These are phyloP conservation scores for Eurystomus glaucurus DNA, from an alignment of 2,797 vertebrate genomes.

Conservation along the genomic window DNA sequence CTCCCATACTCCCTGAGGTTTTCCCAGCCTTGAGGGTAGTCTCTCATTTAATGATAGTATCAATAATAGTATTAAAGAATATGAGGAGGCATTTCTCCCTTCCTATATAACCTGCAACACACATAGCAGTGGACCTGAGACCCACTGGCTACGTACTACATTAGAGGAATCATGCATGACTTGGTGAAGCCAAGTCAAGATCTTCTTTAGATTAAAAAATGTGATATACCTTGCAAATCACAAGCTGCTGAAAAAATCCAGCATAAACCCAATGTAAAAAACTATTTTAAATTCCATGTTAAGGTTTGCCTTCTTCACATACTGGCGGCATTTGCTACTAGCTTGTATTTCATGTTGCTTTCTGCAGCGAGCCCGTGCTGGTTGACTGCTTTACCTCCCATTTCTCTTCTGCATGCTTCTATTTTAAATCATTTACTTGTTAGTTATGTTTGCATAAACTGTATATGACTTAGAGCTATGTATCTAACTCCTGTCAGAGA, in stretches of 20 bases:
- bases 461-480: background rate
- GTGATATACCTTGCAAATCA: background rate
- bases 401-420: background rate
- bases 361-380: background rate
- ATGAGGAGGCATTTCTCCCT: background rate
- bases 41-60: conserved; percentile 47
- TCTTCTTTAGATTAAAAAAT: conserved; percentile 26
- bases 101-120: background rate
- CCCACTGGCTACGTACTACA: background rate
- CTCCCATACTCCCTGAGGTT: background rate
- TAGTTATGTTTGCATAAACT: conserved; percentile 25
- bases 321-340: background rate
- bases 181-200: background rate
- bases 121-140: background rate
- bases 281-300: background rate
- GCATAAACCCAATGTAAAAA: background rate
- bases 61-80: conserved; percentile 14
- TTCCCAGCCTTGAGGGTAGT: background rate
- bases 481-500: background rate
- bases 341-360: background rate
- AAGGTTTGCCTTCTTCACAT: background rate
- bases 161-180: background rate
- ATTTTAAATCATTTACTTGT: conserved; percentile 12
- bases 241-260: background rate
- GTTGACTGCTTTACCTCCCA: background rate